Conservation (phyloP, 2,113 vertebrate species). For the Neopipo cinnamomea region DNA sequence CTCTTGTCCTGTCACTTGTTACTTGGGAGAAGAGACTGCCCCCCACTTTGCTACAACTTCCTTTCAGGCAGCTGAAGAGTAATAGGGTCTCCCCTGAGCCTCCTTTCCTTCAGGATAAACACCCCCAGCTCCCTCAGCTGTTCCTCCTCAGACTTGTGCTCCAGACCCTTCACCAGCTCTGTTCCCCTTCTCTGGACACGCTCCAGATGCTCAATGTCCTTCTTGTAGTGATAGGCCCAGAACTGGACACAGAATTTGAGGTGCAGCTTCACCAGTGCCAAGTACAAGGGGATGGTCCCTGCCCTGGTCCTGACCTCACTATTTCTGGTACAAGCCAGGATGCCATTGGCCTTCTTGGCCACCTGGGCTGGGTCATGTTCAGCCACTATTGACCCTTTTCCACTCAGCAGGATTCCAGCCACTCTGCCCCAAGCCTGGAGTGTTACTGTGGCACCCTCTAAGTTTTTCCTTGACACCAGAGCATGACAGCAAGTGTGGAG, state of each 20-base stretch:
- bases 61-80: no score
- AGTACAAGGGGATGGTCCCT: background rate
- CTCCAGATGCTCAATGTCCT: background rate
- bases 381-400: background rate
- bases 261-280: background rate
- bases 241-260: rapidly evolving
- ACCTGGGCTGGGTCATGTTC: background rate
- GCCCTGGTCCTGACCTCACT: background rate
- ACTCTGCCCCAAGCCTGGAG: background rate
- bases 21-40: background rate
- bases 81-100: background rate
- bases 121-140: background rate
- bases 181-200: rapidly evolving
- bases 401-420: background rate
- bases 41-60: background rate
- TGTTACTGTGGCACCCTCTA: background rate
- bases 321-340: background rate
- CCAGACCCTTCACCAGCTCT: background rate
- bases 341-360: background rate
- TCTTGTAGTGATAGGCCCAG: background rate
- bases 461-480: background rate
- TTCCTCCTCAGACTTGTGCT: background rate
- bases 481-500: no score
- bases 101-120: rapidly evolving
- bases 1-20: background rate